Percentiles rank a stretch among this genome's conserved stretches.
These are phyloP conservation scores for Sarcophaga caerulescens DNA, from an alignment of 2,888 invertebrate genomes.

Conservation along the genomic window DNA sequence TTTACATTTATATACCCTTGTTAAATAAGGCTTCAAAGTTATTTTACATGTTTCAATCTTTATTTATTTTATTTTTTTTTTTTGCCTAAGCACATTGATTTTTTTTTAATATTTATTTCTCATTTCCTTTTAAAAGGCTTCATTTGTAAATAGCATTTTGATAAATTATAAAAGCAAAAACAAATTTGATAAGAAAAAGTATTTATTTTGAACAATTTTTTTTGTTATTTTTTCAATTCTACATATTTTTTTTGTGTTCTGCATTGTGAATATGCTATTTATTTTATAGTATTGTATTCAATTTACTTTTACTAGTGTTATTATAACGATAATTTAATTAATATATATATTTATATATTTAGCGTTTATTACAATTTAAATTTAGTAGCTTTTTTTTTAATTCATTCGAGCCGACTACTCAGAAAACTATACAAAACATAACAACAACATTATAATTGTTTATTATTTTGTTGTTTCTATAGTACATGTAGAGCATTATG, in stretches of 20 bases:
- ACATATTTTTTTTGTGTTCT: conserved; percentile 22
- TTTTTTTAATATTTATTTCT: conserved; percentile 30
- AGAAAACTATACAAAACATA: not conserved
- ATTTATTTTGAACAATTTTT: conserved; percentile 60
- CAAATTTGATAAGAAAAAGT: conserved; percentile 29
- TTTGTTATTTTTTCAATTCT: conserved; percentile 35
- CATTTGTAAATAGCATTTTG: conserved; percentile 67
- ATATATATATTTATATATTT: conserved; percentile 20
- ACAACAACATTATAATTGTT: not conserved
- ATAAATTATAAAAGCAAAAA: conserved; percentile 36
- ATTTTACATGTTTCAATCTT: conserved; percentile 9
- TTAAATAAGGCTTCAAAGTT: conserved; percentile 53
- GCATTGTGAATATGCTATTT: conserved; percentile 36
- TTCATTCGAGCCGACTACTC: conserved; percentile 13
- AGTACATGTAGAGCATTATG: not conserved
- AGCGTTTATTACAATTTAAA: conserved; percentile 13
- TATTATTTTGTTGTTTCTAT: not conserved
- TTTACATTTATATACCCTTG: conserved; percentile 28
- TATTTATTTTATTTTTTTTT: conserved; percentile 41
- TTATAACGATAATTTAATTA: conserved; percentile 50
- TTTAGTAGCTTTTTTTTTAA: conserved; percentile 33
- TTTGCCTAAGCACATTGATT: conserved; percentile 49
- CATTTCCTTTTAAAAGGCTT: conserved; percentile 59
- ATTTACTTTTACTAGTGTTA: conserved; percentile 48
- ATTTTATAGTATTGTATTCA: conserved; percentile 51